Percentiles rank a stretch among this genome's conserved stretches.
Conservation (phyloP, 2,888 invertebrate species). For the Isotomurus palustris region DNA sequence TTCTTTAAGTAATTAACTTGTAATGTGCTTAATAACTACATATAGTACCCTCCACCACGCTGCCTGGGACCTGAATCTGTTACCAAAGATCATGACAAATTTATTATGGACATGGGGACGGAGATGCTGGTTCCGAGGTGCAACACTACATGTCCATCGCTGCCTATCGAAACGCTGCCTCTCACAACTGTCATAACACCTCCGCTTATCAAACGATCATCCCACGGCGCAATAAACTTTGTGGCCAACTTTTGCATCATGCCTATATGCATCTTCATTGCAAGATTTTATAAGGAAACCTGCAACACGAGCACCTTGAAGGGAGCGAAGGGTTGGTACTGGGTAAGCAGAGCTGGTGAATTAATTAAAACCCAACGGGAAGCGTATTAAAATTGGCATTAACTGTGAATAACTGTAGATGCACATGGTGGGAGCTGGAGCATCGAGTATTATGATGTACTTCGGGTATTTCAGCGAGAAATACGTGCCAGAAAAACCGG, state of each 20-base stretch:
- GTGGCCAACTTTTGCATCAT: conserved; percentile 30
- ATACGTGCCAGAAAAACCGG: conserved; percentile 1
- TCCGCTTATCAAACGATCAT: conserved; percentile 12
- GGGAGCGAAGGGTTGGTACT: conserved; percentile 27
- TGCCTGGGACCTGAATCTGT: too few species aligned
- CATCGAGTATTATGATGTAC: conserved; percentile 25
- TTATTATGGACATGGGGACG: too few species aligned
- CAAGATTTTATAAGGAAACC: conserved; percentile 33
- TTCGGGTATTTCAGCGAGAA: conserved; percentile 26
- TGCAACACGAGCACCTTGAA: conserved; percentile 18
- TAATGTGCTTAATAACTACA: too few species aligned
- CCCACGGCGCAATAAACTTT: conserved; percentile 29
- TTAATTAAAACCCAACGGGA: background rate
- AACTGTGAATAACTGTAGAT: conserved; percentile 15
- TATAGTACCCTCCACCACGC: too few species aligned
- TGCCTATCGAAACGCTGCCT: background rate
- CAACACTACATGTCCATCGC: conserved; percentile 2
- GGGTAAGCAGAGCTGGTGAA: conserved; percentile 17
- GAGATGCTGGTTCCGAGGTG: too few species aligned
- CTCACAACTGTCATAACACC: background rate
- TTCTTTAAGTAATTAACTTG: too few species aligned
- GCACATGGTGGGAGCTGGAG: conserved; percentile 27
- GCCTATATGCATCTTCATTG: conserved; percentile 28
- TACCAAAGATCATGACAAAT: too few species aligned
- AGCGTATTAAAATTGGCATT: background rate